Percentiles rank a stretch among this genome's conserved stretches.
Conservation (phyloP, 2,888 invertebrate species). For the Caenorhabditis sp. region DNA sequence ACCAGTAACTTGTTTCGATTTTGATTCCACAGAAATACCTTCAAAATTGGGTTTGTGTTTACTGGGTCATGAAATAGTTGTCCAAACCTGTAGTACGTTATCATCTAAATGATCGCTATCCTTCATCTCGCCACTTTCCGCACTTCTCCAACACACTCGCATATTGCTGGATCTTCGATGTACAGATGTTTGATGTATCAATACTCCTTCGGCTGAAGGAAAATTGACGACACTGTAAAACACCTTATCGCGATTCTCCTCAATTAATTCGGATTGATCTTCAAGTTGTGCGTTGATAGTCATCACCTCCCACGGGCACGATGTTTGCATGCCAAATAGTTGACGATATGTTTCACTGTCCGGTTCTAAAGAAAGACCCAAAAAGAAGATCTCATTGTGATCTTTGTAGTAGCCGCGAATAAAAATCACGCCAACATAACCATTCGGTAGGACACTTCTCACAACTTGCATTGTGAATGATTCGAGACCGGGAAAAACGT, state of each 20-base stretch:
- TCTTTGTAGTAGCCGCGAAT: constrained; percentile 64
- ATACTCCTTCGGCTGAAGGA: constrained; percentile 61
- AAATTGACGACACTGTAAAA: constrained; percentile 56
- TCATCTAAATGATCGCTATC: constrained; percentile 63
- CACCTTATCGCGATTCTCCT: not conserved
- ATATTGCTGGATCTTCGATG: constrained; percentile 45
- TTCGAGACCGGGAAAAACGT: constrained; percentile 62
- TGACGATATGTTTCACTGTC: constrained; percentile 47
- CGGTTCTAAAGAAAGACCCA: constrained; percentile 57
- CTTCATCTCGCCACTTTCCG: constrained; percentile 62
- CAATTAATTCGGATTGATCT: not conserved
- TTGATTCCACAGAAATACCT: constrained; percentile 55
- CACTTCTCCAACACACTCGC: constrained; percentile 60
- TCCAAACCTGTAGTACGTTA: constrained; percentile 58
- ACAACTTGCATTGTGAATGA: constrained; percentile 61
- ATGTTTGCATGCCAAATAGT: constrained; percentile 30
- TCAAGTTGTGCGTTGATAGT: constrained; percentile 29
- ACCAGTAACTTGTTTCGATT: constrained; percentile 43
- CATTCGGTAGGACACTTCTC: constrained; percentile 45
- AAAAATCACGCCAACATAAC: constrained; percentile 47
- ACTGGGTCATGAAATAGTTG: no score
- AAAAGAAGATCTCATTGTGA: constrained; percentile 64
- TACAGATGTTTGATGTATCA: constrained; percentile 60
- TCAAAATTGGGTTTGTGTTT: not conserved
- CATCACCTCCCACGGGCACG: constrained; percentile 29